Evolutionary conservation across 2,888 invertebrate genomes (phyloP), one percentile per base, ranked within the genome.

Genomic region (Mythimna pallens): DNA sequence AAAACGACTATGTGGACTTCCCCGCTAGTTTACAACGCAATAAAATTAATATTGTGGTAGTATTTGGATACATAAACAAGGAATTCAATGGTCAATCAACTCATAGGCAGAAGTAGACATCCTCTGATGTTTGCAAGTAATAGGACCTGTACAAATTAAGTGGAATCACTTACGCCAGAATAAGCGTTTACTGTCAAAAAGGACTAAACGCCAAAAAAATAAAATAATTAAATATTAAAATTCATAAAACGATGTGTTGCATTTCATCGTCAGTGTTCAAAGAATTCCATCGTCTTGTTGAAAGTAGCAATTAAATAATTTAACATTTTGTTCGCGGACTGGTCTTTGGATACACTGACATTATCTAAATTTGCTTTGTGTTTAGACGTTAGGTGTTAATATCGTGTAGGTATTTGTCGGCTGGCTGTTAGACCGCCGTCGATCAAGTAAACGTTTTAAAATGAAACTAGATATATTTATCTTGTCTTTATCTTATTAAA

Each of bases 221-320:
- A 54, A 8, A 22, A 17, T 17, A 7, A 57, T 40, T 7, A 17
- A 25, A 36, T 69, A 52, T 54, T 43, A 8, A 0, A 54, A 58
- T 59, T 10, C 10, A 63, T 52, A 71, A 59, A 61, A 65, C 25
- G 8, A 70, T 57, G n/a, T 22, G 36, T 65, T 73, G 65, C 70
- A 73, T 68, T 30, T 30, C 61, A 70, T 67, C 50, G 47, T 36
- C 78, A 59, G 64, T 69, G 34, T 69, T 63, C 43, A 67, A 65
- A 67, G 61, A 73, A 67, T 73, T 71, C 80, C 67, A 59, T 58
- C 81, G 43, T 50, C 47, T 69, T 25, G 72, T 70, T 73, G 70
- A 80, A 75, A 82, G 81, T 83, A 69, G 63, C 64, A 80, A 83
- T 82, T 80, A 82, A 83, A 80, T 82, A 70, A 83, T 82, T 80